These are phyloP conservation scores for Nephrotoma appendiculata DNA, from an alignment of 2,888 invertebrate genomes.

Conservation along the genomic window DNA sequence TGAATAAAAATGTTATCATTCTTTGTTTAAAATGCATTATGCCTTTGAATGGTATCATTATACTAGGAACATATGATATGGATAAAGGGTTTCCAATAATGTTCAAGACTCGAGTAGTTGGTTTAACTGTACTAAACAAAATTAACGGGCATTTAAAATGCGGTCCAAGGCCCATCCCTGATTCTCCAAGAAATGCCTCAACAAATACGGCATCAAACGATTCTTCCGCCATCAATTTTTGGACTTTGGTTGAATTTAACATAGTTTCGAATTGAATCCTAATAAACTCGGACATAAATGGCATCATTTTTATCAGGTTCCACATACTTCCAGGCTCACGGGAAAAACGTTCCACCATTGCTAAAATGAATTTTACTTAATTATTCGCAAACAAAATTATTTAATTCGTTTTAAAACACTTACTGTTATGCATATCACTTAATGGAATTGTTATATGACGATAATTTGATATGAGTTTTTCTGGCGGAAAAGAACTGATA, in stretches of 20 bases:
- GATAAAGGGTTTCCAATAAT: not conserved
- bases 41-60: no score
- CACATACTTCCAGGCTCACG: not conserved
- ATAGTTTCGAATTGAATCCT: not conserved
- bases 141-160: not conserved
- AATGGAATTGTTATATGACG: not conserved
- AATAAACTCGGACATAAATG: not conserved
- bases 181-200: not conserved
- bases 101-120: not conserved
- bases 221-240: not conserved
- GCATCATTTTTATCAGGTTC: not conserved
- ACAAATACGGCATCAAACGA: not conserved
- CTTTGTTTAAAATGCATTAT: no score
- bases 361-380: no score
- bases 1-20: no score
- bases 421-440: not conserved
- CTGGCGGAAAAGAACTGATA: not conserved
- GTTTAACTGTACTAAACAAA: not conserved
- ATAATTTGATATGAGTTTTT: not conserved
- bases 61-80: not conserved
- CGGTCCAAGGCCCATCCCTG: not conserved
- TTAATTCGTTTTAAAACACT: not conserved
- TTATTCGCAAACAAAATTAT: no score
- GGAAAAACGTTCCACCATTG: no score
- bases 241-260: conserved; percentile 1